phyloP scores from a whole-genome alignment of 2,797 vertebrate genomes.

The Amazona finschi region DNA sequence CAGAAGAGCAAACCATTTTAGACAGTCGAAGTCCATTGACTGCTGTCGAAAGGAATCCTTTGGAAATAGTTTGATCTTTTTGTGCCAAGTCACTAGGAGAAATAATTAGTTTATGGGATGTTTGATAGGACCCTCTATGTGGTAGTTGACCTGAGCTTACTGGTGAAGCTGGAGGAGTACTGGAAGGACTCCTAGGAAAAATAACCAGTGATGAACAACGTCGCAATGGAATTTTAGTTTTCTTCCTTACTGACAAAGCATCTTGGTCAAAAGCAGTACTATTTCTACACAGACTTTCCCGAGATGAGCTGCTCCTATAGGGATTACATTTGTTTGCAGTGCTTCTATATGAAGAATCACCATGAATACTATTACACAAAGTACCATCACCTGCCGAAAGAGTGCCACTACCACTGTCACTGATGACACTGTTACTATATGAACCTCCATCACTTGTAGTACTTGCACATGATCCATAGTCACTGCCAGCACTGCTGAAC shows the following conservation, averaged over 20 bases:
- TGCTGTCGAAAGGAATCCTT: slow-evolving; percentile 81
- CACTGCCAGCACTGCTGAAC: slow-evolving; percentile 73
- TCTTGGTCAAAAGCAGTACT: slow-evolving; percentile 85
- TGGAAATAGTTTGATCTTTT: slow-evolving; percentile 70
- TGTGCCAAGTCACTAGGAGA: slow-evolving; percentile 73
- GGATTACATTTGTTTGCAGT: slow-evolving; percentile 69
- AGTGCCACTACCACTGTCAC: slow-evolving; percentile 66
- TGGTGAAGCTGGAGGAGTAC: slow-evolving; percentile 88
- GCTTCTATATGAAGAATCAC: slow-evolving; percentile 54
- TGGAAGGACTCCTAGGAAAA: slow-evolving; percentile 90
- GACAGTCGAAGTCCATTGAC: slow-evolving; percentile 82
- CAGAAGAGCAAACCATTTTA: slow-evolving; percentile 72
- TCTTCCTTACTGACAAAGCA: slow-evolving; percentile 64
- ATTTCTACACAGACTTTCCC: slow-evolving; percentile 78
- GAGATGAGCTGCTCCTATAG: slow-evolving; percentile 75
- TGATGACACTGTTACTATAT: slow-evolving; percentile 62
- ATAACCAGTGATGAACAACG: slow-evolving; percentile 95
- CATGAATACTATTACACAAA: slow-evolving; percentile 46
- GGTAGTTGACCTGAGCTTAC: slow-evolving; percentile 71
- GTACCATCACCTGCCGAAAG: slow-evolving; percentile 69
- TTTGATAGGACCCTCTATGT: slow-evolving; percentile 77
- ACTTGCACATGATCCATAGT: slow-evolving; percentile 74
- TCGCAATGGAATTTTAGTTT: slow-evolving; percentile 82
- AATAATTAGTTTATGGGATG: slow-evolving; percentile 79
- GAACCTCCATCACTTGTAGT: slow-evolving; percentile 72